Evolutionary conservation across 2,113 vertebrate genomes (phyloP), one percentile per base, ranked within the genome.

Genomic region (Ia io): DNA sequence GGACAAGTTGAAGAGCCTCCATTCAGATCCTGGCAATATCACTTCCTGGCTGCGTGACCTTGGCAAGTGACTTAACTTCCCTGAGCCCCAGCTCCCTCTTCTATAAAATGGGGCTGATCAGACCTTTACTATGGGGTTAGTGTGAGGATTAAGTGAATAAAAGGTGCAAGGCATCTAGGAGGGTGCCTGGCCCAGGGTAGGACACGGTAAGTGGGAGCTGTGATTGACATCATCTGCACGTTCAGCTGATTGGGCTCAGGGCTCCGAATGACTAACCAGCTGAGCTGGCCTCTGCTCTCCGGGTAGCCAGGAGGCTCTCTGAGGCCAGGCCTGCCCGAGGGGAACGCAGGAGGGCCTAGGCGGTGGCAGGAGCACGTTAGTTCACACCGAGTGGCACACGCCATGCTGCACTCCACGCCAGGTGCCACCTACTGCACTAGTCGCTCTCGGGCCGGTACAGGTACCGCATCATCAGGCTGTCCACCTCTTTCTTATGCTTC

Each of bases 391-490:
- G 86, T 44, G 84, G 98, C 98, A 97, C 97, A 97, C 96, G 85
- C 97, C 98, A 98, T 97, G 96, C 98, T 91, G 96, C 98, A 96
- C 96, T 90, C 63, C 73, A 35, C 91, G 42, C 94, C 84, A 70
- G 74, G 97, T 71, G 95, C 98, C 98, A 99, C 99, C 99, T 99
- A 98, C 99, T 99, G 98, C 97, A 69, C 99, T 98, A 99, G 98
- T 99, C 99, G 97, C 99, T 99, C 98, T 99, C 99, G 0, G 99
- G 98, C 22, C 99, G 98, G 98, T 99, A 99, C 53, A 99, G 98
- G 97, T 99, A 99, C 96, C 99, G 99, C 99, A 99, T 99, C 99
- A 99, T 98, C 97, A 99, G 96, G 97, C 97, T 99, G 98, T 99
- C 99, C 90, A 99, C 99, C 93, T 99, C 98, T 97, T 99, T 99